phyloP scores from a whole-genome alignment of 2,888 invertebrate species.

The Mimas tiliae region DNA sequence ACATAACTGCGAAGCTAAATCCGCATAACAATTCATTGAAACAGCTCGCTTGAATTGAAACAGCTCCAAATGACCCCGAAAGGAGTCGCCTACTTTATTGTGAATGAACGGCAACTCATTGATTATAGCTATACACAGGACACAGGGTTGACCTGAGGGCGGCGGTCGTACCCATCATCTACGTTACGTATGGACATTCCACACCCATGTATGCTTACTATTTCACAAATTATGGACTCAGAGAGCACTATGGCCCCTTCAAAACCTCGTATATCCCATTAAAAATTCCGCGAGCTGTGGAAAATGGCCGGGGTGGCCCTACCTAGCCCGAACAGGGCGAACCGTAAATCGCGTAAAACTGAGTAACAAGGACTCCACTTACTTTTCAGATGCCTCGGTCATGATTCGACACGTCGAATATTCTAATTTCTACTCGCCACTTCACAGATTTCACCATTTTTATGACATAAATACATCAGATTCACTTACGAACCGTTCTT shows the following conservation, averaged over 20 bases:
- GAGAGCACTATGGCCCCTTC: neutral
- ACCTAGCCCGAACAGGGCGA: constrained; percentile 72
- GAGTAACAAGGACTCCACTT: constrained; percentile 82
- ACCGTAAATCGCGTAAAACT: constrained; percentile 61
- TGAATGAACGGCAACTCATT: constrained; percentile 81
- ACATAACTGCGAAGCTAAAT: constrained; percentile 36
- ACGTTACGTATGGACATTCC: constrained; percentile 41
- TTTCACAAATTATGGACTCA: neutral
- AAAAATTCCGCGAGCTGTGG: constrained; percentile 61
- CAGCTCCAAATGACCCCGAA: constrained; percentile 76
- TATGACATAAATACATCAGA: constrained; percentile 90
- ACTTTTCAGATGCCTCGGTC: constrained; percentile 97
- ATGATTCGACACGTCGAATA: constrained; percentile 93
- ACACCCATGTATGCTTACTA: neutral
- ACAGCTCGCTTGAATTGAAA: constrained; percentile 56
- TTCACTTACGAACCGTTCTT: constrained; percentile 80
- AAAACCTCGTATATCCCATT: constrained; percentile 54
- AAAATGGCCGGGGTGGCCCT: constrained; percentile 83
- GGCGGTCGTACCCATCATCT: constrained; percentile 63
- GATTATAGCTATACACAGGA: constrained; percentile 73
- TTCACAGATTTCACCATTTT: constrained; percentile 93
- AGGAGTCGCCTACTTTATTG: constrained; percentile 72
- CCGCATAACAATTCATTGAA: constrained; percentile 58
- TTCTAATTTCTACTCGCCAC: constrained; percentile 93
- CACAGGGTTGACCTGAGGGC: constrained; percentile 72